Evolutionary conservation across 1,140 invertebrate species (phyloP), one percentile per base, ranked within the genome.

Genomic region (Tetramorium simillimum): DNA sequence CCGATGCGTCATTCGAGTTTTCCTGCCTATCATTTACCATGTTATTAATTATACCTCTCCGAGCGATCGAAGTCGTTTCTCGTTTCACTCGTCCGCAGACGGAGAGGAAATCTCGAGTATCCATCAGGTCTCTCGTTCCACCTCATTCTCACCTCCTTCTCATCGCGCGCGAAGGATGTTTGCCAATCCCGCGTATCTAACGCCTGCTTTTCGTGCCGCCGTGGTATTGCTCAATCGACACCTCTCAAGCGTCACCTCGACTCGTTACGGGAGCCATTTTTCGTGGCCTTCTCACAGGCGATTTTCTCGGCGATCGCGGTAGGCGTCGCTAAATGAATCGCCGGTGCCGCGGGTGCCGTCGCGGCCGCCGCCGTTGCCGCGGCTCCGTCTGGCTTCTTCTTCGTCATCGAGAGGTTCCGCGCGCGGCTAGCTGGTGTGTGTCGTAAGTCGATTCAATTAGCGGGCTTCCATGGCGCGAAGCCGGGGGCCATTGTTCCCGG

Each of bases 361-460:
- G 40, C 40, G 7, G 28, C 3, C 9, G 40, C 28, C 75, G 37
- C 40, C 37, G 40, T 10, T 43, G n/a, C 75, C 67, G 63, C 73
- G 37, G 67, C 56, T 37, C 76, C 60, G 88, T 86, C 81, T 43
- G 87, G 75, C 86, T 81, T 78, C 76, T 78, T 73, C 67, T 56
- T 73, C 81, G 69, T 87, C 70, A 33, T 63, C 84, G 76, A 43
- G 76, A 80, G 62, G 21, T 70, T 75, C 28, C 46, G 58, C 28
- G 67, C n/a, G 84, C 60, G 72, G 24, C 40, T 46, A 63, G 24
- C 37, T 33, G 10, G 51, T 58, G 33, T 87, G 88, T 93, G 93
- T 93, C 88, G 92, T 92, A 93, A 93, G 93, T 90, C 91, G 91
- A 94, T 94, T 94, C 94, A 94, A 95, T 94, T 94, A 94, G 92